phyloP scores from a whole-genome alignment of 1,140 invertebrate genomes.

The Bombus terrestris region DNA sequence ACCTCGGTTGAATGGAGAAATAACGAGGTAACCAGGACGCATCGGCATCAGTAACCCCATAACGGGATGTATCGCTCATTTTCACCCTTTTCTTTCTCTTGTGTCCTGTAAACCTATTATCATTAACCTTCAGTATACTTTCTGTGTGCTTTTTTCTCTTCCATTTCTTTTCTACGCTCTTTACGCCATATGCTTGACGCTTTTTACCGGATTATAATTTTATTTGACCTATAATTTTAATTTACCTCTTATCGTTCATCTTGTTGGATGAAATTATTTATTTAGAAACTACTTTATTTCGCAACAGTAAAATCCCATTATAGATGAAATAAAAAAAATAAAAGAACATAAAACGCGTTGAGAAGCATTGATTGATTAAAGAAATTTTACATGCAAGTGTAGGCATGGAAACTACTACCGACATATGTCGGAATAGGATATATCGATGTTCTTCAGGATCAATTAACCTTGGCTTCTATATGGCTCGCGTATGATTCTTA shows the following conservation, averaged over 20 bases:
- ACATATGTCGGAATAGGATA: neutral
- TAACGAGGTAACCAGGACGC: conserved; percentile 43
- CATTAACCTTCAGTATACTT: neutral
- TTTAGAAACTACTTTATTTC: no score
- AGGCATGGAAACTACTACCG: neutral
- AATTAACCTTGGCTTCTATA: neutral
- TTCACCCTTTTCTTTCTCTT: conserved; percentile 7
- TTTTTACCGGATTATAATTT: neutral
- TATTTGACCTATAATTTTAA: neutral
- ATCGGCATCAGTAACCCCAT: neutral
- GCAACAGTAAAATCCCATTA: no score
- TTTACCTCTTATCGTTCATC: no score
- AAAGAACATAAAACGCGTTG: neutral
- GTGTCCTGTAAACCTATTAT: neutral
- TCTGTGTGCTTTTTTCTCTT: neutral
- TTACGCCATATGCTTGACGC: neutral
- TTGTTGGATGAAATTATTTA: no score
- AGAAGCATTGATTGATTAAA: neutral
- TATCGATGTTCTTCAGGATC: neutral
- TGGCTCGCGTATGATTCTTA: neutral
- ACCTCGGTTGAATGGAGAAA: conserved; percentile 6
- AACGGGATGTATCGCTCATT: neutral
- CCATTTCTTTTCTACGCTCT: neutral
- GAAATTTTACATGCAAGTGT: neutral
- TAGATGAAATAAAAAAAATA: neutral